A percentile compares a stretch with the other conserved stretches of the same genome.
These are phyloP conservation scores for Callopanchax toddi DNA, from an alignment of 2,113 vertebrate species.

Conservation along the genomic window DNA sequence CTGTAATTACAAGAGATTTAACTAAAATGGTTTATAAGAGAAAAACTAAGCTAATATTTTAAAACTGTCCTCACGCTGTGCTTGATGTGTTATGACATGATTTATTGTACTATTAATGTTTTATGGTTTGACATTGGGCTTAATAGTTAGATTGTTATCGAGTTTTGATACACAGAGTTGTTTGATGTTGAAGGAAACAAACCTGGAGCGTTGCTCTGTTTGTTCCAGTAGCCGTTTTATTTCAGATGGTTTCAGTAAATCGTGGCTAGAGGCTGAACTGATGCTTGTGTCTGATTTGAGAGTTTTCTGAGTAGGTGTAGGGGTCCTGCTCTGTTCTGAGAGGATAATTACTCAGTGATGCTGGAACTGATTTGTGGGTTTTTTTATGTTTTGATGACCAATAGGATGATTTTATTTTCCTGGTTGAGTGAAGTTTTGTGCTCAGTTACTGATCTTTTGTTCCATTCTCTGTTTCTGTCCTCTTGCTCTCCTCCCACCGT, in stretches of 20 bases:
- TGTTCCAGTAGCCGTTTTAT: neutral
- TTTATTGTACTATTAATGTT: no score
- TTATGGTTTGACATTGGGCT: no score
- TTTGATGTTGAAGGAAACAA: no score
- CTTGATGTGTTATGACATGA: no score
- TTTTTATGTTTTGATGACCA: slow-evolving; percentile 15
- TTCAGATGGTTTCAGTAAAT: neutral
- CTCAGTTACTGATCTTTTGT: slow-evolving; percentile 7
- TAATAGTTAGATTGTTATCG: no score
- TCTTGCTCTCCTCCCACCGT: neutral
- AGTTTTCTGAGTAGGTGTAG: slow-evolving; percentile 11
- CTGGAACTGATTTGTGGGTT: no score
- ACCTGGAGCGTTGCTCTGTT: no score
- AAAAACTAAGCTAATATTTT: no score
- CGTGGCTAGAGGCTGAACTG: neutral
- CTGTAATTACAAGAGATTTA: no score
- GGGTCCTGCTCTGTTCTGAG: slow-evolving; percentile 19
- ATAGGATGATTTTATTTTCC: slow-evolving; percentile 4
- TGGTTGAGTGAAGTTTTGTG: slow-evolving; percentile 14
- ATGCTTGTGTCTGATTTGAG: neutral
- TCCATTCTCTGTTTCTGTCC: neutral
- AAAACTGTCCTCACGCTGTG: no score
- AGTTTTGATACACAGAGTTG: no score
- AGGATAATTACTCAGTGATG: slow-evolving; percentile 38
- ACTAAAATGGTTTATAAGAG: no score